These are phyloP conservation scores for Drosophila flavopinicola DNA, from an alignment of 2,888 invertebrate genomes.

Conservation along the genomic window DNA sequence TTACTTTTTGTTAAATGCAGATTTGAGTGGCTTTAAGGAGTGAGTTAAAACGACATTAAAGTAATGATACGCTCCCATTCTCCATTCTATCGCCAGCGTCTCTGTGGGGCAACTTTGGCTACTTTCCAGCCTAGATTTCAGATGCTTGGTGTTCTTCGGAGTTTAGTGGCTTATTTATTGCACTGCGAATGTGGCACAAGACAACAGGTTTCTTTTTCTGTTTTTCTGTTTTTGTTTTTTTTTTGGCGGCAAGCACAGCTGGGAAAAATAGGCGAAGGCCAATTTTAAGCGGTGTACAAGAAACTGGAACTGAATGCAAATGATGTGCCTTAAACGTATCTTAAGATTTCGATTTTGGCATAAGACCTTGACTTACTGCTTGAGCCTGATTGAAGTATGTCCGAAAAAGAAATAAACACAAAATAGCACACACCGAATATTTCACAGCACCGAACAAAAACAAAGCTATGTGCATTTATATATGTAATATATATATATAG, in stretches of 20 bases:
- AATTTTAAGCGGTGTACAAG: constrained; percentile 33
- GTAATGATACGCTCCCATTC: neutral
- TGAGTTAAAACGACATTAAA: neutral
- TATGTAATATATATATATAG: neutral
- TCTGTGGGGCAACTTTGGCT: no score
- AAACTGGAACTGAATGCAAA: constrained; percentile 35
- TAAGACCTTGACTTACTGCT: constrained; percentile 18
- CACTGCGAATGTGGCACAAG: constrained; percentile 58
- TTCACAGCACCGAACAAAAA: neutral
- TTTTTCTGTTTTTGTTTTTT: constrained; percentile 14
- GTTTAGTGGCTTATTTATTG: constrained; percentile 58
- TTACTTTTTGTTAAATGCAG: no score
- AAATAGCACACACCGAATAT: neutral
- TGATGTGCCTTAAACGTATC: neutral
- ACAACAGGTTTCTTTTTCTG: constrained; percentile 44
- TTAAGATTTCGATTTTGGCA: neutral
- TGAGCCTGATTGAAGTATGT: neutral
- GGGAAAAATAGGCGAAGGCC: constrained; percentile 69
- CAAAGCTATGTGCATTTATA: no score
- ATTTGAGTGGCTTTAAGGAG: no score
- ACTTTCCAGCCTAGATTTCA: constrained; percentile 24
- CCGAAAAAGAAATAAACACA: neutral
- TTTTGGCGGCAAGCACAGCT: constrained; percentile 27
- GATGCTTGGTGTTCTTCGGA: no score
- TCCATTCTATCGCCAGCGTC: neutral